Conservation (phyloP, 2,797 vertebrate species). For the Anabacerthia variegaticeps region DNA sequence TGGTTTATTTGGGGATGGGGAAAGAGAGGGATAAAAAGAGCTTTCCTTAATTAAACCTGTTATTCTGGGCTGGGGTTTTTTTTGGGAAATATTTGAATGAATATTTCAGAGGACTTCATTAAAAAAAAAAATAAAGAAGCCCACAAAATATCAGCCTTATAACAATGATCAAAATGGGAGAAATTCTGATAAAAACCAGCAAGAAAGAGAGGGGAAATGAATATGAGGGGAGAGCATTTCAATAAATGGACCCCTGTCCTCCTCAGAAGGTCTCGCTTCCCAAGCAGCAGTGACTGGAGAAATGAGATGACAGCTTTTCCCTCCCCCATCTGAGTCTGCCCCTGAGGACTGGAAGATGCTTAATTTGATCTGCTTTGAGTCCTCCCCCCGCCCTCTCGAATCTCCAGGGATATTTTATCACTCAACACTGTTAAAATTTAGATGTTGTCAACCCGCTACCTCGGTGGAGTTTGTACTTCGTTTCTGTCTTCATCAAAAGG, state of each 20-base stretch:
- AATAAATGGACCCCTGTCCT: neutral
- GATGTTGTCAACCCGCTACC: neutral
- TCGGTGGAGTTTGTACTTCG: neutral
- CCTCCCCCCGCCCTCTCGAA: neutral
- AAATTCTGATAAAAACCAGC: neutral
- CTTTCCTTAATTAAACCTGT: neutral
- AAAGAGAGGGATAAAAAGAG: neutral
- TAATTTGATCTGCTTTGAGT: constrained; percentile 45
- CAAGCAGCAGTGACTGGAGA: neutral
- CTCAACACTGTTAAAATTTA: constrained; percentile 8
- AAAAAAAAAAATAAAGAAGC: too few species aligned
- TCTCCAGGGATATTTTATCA: constrained; percentile 43
- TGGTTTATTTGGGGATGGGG: neutral
- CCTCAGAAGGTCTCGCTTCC: neutral
- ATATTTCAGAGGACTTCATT: neutral
- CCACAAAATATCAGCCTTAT: neutral
- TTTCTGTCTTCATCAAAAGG: neutral
- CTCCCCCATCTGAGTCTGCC: neutral
- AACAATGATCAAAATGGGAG: neutral
- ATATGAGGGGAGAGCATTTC: neutral
- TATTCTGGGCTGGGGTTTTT: neutral
- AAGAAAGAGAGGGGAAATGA: neutral
- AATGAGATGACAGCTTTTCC: constrained; percentile 24
- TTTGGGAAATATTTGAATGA: neutral
- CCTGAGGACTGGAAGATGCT: neutral